Conservation (phyloP, 2,797 vertebrate species). For the Mallotus villosus region DNA sequence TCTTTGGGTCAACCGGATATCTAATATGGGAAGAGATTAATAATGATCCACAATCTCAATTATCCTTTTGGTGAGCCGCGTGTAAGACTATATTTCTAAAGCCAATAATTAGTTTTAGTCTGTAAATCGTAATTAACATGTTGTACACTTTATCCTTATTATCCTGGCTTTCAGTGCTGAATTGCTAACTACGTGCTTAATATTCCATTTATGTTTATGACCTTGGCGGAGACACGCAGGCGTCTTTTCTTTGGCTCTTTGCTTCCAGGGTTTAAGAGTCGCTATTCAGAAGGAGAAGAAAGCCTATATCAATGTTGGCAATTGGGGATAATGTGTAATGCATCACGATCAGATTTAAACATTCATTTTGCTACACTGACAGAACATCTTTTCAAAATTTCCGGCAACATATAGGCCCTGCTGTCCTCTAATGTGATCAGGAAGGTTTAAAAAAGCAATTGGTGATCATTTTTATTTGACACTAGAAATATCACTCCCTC, state of each 20-base stretch:
- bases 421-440: conserved; percentile 31
- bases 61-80: not conserved
- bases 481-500: conserved; percentile 31
- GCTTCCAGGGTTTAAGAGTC: not conserved
- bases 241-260: conserved; percentile 20
- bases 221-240: conserved; percentile 3
- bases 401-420: not conserved
- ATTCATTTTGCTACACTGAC: conserved; percentile 6
- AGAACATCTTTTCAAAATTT: not conserved
- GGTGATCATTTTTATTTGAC: conserved; percentile 38
- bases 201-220: not conserved
- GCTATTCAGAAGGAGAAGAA: not conserved
- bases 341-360: conserved; percentile 5
- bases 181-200: not conserved
- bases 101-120: not conserved
- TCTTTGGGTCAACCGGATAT: not conserved
- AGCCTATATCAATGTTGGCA: conserved; percentile 1
- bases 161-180: not conserved
- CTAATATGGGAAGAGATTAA: not conserved
- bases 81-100: not conserved
- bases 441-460: conserved; percentile 8
- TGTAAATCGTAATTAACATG: not conserved
- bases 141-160: not conserved
- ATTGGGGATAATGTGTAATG: conserved; percentile 24
- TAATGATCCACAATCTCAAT: not conserved